Conservation (phyloP, 1,140 invertebrate genomes). For the Diabrotica virgifera region DNA sequence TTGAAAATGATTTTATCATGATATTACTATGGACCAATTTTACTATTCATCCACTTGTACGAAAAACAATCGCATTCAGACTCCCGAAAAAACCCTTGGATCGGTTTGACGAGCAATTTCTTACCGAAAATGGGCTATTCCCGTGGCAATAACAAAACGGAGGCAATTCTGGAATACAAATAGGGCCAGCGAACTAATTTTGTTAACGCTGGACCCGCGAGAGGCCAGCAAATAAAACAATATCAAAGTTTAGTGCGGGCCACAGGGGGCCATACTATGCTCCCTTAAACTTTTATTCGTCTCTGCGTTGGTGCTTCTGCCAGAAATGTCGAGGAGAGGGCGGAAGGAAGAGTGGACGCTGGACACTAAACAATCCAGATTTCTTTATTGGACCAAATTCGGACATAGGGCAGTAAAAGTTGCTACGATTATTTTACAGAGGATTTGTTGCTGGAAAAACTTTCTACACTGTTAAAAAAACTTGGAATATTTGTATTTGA, state of each 20-base stretch:
- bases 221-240: conserved; percentile 48
- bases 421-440: neutral
- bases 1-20: too few relatives aligned
- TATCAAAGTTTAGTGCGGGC: conserved; percentile 48
- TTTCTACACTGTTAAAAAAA: too few relatives aligned
- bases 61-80: too few relatives aligned
- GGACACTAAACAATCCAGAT: neutral
- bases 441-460: too few relatives aligned
- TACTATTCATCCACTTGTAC: too few relatives aligned
- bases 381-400: neutral
- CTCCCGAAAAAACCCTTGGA: conserved; percentile 7
- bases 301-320: conserved; percentile 6
- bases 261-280: conserved; percentile 21
- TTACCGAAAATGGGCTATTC: conserved; percentile 39
- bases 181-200: conserved; percentile 46
- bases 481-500: too few relatives aligned
- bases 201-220: conserved; percentile 48
- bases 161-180: conserved; percentile 48
- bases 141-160: conserved; percentile 37
- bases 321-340: neutral
- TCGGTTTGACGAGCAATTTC: conserved; percentile 29
- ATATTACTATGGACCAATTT: too few relatives aligned
- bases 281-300: conserved; percentile 36
- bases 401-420: neutral
- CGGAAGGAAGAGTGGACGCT: neutral